Percentiles rank a stretch among this genome's conserved stretches.
Conservation (phyloP, 2,113 vertebrate genomes). For the Cariama cristata region DNA sequence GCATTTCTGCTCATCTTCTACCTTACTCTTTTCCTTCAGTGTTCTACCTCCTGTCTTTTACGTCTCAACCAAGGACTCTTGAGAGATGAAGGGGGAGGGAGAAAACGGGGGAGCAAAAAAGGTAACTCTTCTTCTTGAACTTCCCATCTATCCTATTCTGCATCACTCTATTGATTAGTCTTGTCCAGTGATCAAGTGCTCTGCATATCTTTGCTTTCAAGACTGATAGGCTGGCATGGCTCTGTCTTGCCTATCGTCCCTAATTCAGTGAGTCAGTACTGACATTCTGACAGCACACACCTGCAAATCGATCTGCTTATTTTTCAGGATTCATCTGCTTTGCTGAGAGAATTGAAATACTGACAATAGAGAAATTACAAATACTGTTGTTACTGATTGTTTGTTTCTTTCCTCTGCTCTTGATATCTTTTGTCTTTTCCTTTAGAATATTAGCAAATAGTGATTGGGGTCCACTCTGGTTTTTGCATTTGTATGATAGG, state of each 20-base stretch:
- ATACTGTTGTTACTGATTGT: neutral
- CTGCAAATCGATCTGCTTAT: neutral
- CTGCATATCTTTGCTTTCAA: neutral
- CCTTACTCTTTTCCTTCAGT: neutral
- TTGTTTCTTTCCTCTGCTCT: neutral
- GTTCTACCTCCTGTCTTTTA: neutral
- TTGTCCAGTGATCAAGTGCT: neutral
- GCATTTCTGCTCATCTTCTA: neutral
- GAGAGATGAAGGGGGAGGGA: neutral
- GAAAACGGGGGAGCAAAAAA: neutral
- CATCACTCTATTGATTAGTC: neutral
- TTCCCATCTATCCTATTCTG: neutral
- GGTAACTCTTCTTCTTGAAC: neutral
- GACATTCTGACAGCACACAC: neutral
- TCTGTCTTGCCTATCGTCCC: neutral
- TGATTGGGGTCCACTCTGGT: neutral
- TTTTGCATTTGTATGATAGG: neutral
- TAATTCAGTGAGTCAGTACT: neutral
- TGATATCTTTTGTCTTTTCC: neutral
- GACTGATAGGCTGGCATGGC: neutral
- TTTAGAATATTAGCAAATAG: neutral
- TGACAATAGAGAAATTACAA: neutral
- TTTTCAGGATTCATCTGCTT: neutral
- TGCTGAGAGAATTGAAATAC: neutral
- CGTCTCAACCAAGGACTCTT: neutral